Evolutionary conservation across 2,888 invertebrate species (phyloP).

Genomic region (Hemicrepidius hirtus): DNA sequence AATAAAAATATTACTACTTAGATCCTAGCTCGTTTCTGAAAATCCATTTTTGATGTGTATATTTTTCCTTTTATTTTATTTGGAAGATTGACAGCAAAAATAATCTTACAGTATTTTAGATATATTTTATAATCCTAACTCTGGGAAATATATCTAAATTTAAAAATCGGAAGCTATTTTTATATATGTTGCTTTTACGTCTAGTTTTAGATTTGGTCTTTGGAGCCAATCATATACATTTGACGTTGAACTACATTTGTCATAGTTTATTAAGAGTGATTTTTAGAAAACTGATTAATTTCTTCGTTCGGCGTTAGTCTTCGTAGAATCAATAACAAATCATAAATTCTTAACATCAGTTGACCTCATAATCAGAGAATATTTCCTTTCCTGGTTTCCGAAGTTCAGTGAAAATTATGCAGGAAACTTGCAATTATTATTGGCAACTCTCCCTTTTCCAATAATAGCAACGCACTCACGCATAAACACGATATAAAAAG

Average conservation of each 20-base stretch:
- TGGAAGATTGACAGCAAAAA: too few relatives aligned
- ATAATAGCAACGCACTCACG: slow-evolving; percentile 18
- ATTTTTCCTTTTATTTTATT: too few relatives aligned
- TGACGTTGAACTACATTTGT: slow-evolving; percentile 10
- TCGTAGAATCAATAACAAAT: background rate
- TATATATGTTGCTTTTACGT: background rate
- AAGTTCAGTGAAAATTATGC: background rate
- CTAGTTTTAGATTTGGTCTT: background rate
- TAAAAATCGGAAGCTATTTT: background rate
- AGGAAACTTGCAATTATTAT: background rate
- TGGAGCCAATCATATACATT: background rate
- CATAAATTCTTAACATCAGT: too few relatives aligned
- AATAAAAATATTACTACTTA: too few relatives aligned
- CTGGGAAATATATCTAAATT: background rate
- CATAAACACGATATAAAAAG: slow-evolving; percentile 6
- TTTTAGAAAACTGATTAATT: slow-evolving; percentile 17
- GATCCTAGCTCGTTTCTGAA: too few relatives aligned
- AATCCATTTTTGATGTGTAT: too few relatives aligned
- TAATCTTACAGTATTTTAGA: too few relatives aligned
- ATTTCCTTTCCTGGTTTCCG: background rate
- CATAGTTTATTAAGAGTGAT: background rate
- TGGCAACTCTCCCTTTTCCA: background rate
- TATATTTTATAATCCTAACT: too few relatives aligned
- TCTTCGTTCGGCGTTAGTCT: background rate
- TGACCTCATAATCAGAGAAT: too few relatives aligned